phyloP scores from a whole-genome alignment of 2,113 vertebrate species.

The Paradisaea rubra region DNA sequence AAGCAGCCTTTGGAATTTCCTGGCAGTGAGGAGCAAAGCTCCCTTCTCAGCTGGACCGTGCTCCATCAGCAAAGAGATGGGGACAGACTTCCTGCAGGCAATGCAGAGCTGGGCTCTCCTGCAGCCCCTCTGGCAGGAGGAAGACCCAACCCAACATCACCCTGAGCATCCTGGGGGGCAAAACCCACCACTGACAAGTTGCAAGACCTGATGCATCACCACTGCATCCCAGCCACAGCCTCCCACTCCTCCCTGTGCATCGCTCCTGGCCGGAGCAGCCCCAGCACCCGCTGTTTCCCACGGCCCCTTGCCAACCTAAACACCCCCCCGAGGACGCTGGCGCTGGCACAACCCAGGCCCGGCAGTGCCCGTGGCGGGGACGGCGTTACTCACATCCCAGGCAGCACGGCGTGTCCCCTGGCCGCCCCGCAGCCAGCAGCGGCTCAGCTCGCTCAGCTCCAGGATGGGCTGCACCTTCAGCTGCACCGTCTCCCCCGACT shows the following conservation, averaged over 20 bases:
- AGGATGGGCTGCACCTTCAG: constrained; percentile 95
- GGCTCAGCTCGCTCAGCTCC: constrained; percentile 91
- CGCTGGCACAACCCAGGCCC: background rate
- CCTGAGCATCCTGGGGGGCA: background rate
- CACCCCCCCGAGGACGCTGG: background rate
- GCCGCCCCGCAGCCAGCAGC: constrained; percentile 84
- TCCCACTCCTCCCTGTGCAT: background rate
- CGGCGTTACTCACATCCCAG: constrained; percentile 78
- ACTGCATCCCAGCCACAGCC: background rate
- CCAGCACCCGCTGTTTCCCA: rapidly evolving
- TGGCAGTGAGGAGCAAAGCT: background rate
- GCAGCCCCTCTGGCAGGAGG: background rate
- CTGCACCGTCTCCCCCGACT: constrained; percentile 87
- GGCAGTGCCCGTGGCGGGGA: rapidly evolving
- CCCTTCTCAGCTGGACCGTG: background rate
- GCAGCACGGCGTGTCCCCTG: constrained; percentile 68
- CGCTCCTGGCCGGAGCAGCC: rapidly evolving
- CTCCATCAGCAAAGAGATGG: background rate
- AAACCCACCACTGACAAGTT: rapidly evolving
- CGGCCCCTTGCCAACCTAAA: background rate
- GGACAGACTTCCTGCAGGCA: background rate
- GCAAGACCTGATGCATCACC: background rate
- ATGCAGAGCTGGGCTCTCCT: background rate
- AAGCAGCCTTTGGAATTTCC: background rate
- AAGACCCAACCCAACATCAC: background rate